Conservation (phyloP, 2,888 invertebrate genomes). For the Incurvaria masculella region DNA sequence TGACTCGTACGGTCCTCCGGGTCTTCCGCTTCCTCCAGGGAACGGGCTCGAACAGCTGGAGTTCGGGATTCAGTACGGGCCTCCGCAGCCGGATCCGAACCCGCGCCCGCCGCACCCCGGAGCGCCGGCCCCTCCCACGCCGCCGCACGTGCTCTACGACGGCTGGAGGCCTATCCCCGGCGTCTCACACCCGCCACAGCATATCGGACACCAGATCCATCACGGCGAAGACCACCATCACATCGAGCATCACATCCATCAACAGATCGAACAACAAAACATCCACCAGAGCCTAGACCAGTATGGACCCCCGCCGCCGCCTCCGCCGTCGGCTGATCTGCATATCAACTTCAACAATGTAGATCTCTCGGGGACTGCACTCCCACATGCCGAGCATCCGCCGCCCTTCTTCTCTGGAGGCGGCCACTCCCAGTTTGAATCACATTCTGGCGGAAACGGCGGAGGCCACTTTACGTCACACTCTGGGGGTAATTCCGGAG, state of each 20-base stretch:
- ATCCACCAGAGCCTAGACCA: constrained; percentile 25
- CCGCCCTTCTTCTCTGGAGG: neutral
- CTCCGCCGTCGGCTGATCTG: constrained; percentile 28
- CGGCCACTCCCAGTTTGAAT: constrained; percentile 14
- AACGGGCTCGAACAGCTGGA: constrained; percentile 35
- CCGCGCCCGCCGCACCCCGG: constrained; percentile 65
- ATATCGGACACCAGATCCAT: constrained; percentile 20
- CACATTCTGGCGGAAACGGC: constrained; percentile 31
- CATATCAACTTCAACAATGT: constrained; percentile 11
- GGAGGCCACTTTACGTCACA: too few relatives aligned
- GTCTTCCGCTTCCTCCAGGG: constrained; percentile 33
- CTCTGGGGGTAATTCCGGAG: constrained; percentile 20
- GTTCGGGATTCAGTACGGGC: constrained; percentile 49
- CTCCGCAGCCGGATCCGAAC: constrained; percentile 56
- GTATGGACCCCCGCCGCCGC: constrained; percentile 36
- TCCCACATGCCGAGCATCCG: neutral
- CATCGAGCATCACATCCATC: constrained; percentile 23
- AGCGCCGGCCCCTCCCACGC: constrained; percentile 70
- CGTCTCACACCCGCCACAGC: constrained; percentile 26
- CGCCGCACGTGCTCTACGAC: constrained; percentile 73
- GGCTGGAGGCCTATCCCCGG: constrained; percentile 87
- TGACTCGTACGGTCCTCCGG: constrained; percentile 50
- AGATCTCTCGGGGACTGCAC: neutral
- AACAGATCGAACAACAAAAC: constrained; percentile 24
- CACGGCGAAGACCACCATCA: constrained; percentile 7